A percentile compares a stretch with the other conserved stretches of the same genome.
Conservation (phyloP, 2,113 vertebrate genomes). For the Prunella fulvescens region DNA sequence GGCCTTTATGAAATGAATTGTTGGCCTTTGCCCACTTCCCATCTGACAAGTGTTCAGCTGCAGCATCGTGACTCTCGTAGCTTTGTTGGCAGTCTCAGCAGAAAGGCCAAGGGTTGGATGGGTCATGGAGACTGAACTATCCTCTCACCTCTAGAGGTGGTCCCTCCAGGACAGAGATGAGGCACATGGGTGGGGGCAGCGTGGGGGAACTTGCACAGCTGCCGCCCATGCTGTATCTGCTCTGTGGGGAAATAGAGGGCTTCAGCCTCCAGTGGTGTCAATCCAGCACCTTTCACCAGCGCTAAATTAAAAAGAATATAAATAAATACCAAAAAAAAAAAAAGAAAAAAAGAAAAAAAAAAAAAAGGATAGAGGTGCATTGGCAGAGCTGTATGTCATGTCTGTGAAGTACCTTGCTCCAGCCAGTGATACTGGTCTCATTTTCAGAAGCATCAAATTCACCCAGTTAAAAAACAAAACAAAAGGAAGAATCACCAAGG, state of each 20-base stretch:
- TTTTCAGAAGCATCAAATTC: slow-evolving; percentile 47
- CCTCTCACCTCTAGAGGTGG: slow-evolving; percentile 75
- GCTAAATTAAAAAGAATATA: slow-evolving; percentile 74
- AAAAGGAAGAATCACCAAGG: slow-evolving; percentile 30
- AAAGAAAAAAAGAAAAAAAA: not conserved
- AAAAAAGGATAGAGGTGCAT: slow-evolving; percentile 50
- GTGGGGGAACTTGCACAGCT: slow-evolving; percentile 71
- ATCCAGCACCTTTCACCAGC: slow-evolving; percentile 74
- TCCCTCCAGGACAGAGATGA: slow-evolving; percentile 75
- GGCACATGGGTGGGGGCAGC: slow-evolving; percentile 71
- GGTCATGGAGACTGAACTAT: slow-evolving; percentile 68
- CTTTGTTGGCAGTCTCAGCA: slow-evolving; percentile 63
- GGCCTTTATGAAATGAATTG: not conserved
- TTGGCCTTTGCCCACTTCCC: not conserved
- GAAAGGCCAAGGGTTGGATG: slow-evolving; percentile 66
- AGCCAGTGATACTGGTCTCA: slow-evolving; percentile 21
- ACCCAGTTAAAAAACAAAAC: slow-evolving; percentile 29
- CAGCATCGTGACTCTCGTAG: not conserved
- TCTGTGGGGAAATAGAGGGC: slow-evolving; percentile 74
- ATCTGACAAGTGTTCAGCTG: not conserved
- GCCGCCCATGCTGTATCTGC: slow-evolving; percentile 72
- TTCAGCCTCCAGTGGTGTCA: slow-evolving; percentile 72
- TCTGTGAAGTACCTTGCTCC: slow-evolving; percentile 45
- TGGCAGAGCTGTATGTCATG: slow-evolving; percentile 49
- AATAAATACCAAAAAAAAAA: slow-evolving; percentile 64